Conservation (phyloP, 2,888 invertebrate genomes). For the Drosophila trichaetosa region DNA sequence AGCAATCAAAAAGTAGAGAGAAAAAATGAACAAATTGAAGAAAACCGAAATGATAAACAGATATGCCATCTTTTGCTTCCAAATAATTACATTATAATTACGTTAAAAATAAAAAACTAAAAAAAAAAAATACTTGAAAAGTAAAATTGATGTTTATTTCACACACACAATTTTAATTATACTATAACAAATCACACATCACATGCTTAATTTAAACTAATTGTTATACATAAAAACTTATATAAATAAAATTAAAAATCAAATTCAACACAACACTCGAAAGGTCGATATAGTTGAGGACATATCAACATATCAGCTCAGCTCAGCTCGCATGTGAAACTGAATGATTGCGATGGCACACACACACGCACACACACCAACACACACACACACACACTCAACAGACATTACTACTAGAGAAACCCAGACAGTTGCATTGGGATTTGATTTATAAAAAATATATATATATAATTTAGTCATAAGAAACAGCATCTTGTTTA, state of each 20-base stretch:
- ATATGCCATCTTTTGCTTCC: slow-evolving; percentile 75
- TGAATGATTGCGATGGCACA: slow-evolving; percentile 15
- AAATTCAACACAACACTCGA: slow-evolving; percentile 11
- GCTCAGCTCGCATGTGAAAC: slow-evolving; percentile 12
- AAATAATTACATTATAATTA: slow-evolving; percentile 72
- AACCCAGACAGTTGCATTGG: slow-evolving; percentile 25
- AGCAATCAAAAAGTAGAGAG: slow-evolving; percentile 18
- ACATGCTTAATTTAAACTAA: slow-evolving; percentile 30
- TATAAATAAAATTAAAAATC: slow-evolving; percentile 7
- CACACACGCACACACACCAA: slow-evolving; percentile 9
- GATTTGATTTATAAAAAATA: slow-evolving; percentile 24
- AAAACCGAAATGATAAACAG: slow-evolving; percentile 51
- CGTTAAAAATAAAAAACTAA: slow-evolving; percentile 55
- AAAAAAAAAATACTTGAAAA: slow-evolving; percentile 61
- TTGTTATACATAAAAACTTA: slow-evolving; percentile 29
- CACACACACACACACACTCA: not conserved
- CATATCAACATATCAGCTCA: slow-evolving; percentile 51
- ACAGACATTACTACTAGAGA: slow-evolving; percentile 6
- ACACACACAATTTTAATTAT: slow-evolving; percentile 35
- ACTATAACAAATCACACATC: slow-evolving; percentile 23
- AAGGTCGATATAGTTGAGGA: slow-evolving; percentile 46
- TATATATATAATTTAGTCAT: slow-evolving; percentile 23
- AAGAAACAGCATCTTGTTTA: slow-evolving; percentile 41
- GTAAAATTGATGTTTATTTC: slow-evolving; percentile 68
- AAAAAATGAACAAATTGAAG: slow-evolving; percentile 25